Base-by-base conservation (phyloP, 2,113 vertebrate genomes). In the Catharus bicknelli region DNA sequence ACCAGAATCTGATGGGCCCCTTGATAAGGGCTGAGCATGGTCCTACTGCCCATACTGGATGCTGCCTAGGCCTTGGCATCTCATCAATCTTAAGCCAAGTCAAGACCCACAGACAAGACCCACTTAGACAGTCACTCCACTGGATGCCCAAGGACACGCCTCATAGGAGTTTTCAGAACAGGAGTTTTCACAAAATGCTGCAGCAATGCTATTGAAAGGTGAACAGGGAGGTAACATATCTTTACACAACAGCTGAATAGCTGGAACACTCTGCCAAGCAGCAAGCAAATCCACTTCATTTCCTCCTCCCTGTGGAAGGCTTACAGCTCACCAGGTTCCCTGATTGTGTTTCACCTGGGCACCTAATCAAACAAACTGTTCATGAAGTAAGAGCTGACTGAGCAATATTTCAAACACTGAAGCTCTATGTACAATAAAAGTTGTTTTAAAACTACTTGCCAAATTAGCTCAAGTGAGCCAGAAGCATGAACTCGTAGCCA, bases 361-460 rank as follows among this genome's bases (percentile, higher is more conserved):
- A 1, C 85, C 70, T 91, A 85, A 95, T 93, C 91, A 95, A 91
- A 93, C 87, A 91, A 87, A 77, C 34, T 5, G 0, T 55, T 90
- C 82, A 83, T 58, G 85, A 93, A 95, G 90, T 66, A 95, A 95
- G 88, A 94, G 90, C 90, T 95, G 93, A 92, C 90, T 7, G 50
- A 92, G 53, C 81, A 94, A 26, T 89, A 84, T 94, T 94, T 96
- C 91, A 95, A 94, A 76, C 9, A 57, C 62, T 67, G 61, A 36
- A 88, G 76, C 32, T 84, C 80, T 78, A 16, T 3, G 1, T 79
- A 89, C 90, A 91, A 73, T 66, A 88, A 78, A 69, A 94, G 55
- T 83, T 83, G 59, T 93, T 96, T 94, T 87, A 92, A 96, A 95
- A 95, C 83, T 70, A 79, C 58, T 92, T 94, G 93, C 94, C 89